Base-by-base conservation (phyloP, 2,113 vertebrate species). In the Scalopus aquaticus region DNA sequence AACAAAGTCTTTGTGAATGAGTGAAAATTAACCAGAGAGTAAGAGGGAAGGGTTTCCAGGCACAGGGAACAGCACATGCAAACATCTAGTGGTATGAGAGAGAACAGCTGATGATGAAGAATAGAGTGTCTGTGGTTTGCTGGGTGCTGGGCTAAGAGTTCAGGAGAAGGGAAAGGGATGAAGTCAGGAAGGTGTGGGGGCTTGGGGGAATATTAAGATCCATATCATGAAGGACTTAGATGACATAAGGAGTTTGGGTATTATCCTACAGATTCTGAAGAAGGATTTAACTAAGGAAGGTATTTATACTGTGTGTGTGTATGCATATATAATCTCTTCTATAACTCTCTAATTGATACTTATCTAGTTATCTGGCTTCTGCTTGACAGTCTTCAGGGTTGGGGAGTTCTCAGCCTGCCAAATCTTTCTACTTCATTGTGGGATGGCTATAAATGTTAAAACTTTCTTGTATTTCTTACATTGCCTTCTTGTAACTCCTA, bases 401-500 rank as follows among this genome's bases (percentile, higher is more conserved):
- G 17, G 56, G 56, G 26, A 49, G 24, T n/a, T 69, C 49, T 91
- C 62, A 65, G 1, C 32, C 37, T 86, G 85, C 51, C 35, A 74
- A 56, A 88, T 46, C 46, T 93, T 32, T 58, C 49, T 8, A 2
- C 35, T 77, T 90, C 42, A 24, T 62, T 90, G 72, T 62, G 60
- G 30, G 46, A 30, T 77, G 54, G 37, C 30, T 87, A 19, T 83
- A 60, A 58, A 86, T 69, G 60, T 86, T 82, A 96, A 30, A 84
- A 76, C 35, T 93, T 94, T 91, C 72, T 86, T 67, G 58, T 13
- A 32, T 3, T 20, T 70, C 70, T 88, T 76, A 91, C 32, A 62
- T 73, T 54, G 42, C 39, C 22, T 95, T 54, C n/a, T 92, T 39
- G 35, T 67, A 69, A 92, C 88, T 88, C 60, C 62, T 90, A 37